Percentiles rank a stretch among this genome's conserved stretches.
phyloP scores from a whole-genome alignment of 1,140 invertebrate genomes.

The Drosophila yakuba region DNA sequence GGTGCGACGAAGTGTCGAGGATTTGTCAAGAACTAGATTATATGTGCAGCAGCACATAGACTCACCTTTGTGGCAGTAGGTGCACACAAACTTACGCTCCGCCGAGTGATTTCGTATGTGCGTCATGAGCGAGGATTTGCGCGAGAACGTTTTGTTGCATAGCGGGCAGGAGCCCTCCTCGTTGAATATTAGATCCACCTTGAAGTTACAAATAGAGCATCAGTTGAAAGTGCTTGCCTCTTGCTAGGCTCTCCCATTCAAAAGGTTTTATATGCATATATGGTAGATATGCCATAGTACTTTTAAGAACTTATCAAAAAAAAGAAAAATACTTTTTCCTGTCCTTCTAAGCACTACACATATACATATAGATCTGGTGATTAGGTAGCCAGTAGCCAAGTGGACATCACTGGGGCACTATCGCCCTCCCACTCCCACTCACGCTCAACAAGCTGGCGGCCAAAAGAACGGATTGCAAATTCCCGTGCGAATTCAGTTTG shows the following conservation, averaged over 20 bases:
- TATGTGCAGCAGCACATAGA: neutral
- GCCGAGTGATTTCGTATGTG: slow-evolving; percentile 87
- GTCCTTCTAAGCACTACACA: neutral
- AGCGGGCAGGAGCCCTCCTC: slow-evolving; percentile 85
- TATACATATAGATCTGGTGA: neutral
- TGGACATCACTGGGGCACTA: slow-evolving; percentile 19
- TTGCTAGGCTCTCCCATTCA: neutral
- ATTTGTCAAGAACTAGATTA: neutral
- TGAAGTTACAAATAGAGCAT: neutral
- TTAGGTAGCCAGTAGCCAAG: slow-evolving; percentile 6
- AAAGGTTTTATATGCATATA: too few species aligned
- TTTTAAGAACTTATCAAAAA: too few species aligned
- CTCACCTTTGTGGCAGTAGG: slow-evolving; percentile 87
- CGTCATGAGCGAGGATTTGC: slow-evolving; percentile 86
- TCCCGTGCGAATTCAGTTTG: slow-evolving; percentile 58
- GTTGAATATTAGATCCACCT: slow-evolving; percentile 84
- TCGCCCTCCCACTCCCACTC: slow-evolving; percentile 30
- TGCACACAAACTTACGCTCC: slow-evolving; percentile 87
- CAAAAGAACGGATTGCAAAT: slow-evolving; percentile 66
- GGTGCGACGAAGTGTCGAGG: neutral
- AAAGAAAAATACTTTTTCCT: too few species aligned
- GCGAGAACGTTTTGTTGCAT: slow-evolving; percentile 87
- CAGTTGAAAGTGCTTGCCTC: neutral
- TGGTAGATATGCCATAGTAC: too few species aligned
- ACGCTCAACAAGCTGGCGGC: slow-evolving; percentile 77